A percentile compares a stretch with the other conserved stretches of the same genome.
phyloP scores from a whole-genome alignment of 2,888 invertebrate species.

The Biston stratarius region DNA sequence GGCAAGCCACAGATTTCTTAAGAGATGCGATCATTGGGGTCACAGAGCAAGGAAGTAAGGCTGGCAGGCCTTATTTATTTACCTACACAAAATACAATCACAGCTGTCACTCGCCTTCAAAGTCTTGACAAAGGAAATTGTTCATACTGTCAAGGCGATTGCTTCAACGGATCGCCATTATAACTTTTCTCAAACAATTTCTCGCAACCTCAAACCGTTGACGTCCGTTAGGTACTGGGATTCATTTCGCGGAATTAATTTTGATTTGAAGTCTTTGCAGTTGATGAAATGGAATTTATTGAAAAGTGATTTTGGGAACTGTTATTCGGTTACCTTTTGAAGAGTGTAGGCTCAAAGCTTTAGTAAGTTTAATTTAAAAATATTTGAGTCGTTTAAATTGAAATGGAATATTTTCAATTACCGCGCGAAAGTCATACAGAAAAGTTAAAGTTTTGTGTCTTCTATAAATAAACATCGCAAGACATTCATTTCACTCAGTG shows the following conservation, averaged over 20 bases:
- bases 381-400: constrained; percentile 8
- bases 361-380: constrained; percentile 14
- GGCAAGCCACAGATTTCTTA: no score
- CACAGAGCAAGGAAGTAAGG: not conserved
- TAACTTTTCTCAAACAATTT: constrained; percentile 53
- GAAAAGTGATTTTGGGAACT: constrained; percentile 30
- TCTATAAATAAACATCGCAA: no score
- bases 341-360: constrained; percentile 10
- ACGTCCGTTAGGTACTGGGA: constrained; percentile 28
- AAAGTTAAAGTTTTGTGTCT: not conserved
- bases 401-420: not conserved
- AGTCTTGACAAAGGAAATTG: constrained; percentile 63
- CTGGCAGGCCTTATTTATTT: not conserved
- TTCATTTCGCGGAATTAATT: constrained; percentile 41
- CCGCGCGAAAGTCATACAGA: not conserved
- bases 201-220: constrained; percentile 28
- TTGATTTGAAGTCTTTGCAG: constrained; percentile 40
- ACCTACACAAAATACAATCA: constrained; percentile 8
- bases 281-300: constrained; percentile 39
- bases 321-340: constrained; percentile 28
- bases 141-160: constrained; percentile 58
- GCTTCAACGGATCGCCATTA: constrained; percentile 53
- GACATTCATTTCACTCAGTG: no score
- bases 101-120: constrained; percentile 55
- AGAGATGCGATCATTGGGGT: not conserved